A percentile compares a stretch with the other conserved stretches of the same genome.
Conservation (phyloP, 2,113 vertebrate species). For the Pseudopipra pipra region DNA sequence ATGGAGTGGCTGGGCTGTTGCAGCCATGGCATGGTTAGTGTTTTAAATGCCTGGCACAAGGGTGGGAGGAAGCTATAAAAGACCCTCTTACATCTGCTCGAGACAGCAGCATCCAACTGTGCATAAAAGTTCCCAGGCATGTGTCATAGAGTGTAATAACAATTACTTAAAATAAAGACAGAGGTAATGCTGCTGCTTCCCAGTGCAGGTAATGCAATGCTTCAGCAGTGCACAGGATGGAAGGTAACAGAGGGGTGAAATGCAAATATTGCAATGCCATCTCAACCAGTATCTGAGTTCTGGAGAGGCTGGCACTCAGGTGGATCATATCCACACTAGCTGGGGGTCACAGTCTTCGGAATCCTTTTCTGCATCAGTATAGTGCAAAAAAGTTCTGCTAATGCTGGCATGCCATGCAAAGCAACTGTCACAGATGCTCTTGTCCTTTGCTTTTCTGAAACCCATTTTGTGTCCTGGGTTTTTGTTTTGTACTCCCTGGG, state of each 20-base stretch:
- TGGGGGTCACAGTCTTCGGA: neutral
- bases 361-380: neutral
- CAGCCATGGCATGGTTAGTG: neutral
- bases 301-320: neutral
- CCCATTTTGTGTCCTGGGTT: neutral
- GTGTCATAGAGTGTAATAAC: neutral
- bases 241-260: neutral
- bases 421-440: neutral
- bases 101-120: neutral
- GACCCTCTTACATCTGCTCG: accelerated
- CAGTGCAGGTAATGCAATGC: too few species aligned
- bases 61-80: neutral
- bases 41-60: neutral
- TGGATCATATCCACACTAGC: neutral
- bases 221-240: neutral
- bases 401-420: accelerated
- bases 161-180: neutral
- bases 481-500: neutral
- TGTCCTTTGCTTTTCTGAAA: neutral
- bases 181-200: neutral
- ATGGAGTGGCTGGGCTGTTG: neutral
- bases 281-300: neutral
- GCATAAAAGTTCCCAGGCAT: neutral
- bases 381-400: neutral
- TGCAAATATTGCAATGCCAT: neutral